A percentile compares a stretch with the other conserved stretches of the same genome.
These are phyloP conservation scores for Karalla daura DNA, from an alignment of 2,797 vertebrate genomes.

Conservation along the genomic window DNA sequence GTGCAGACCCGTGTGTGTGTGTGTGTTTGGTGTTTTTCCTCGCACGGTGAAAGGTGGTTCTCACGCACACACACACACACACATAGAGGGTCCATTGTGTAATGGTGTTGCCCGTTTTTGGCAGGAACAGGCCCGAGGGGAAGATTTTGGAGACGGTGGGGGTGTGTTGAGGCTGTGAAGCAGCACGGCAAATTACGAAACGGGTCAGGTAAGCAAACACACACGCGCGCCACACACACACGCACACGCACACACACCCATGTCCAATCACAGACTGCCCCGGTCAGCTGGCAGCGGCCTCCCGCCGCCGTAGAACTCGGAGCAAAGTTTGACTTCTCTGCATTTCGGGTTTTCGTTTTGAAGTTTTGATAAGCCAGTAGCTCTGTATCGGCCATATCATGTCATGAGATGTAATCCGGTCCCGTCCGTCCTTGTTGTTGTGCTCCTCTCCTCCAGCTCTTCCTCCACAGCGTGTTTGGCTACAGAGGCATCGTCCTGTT, in stretches of 20 bases:
- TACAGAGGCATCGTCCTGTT: conserved; percentile 97
- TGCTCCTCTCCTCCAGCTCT: conserved; percentile 86
- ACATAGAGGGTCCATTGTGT: conserved; percentile 39
- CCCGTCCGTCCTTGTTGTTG: conserved; percentile 33
- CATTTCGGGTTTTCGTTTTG: conserved; percentile 3
- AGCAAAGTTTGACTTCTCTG: neutral
- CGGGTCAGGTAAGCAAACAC: conserved; percentile 89
- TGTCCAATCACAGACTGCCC: neutral
- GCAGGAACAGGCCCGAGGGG: conserved; percentile 93
- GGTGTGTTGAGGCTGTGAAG: conserved; percentile 94
- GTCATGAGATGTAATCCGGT: conserved; percentile 24
- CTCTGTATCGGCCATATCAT: no score
- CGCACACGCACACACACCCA: neutral
- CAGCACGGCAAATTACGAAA: conserved; percentile 98
- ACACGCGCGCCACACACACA: neutral
- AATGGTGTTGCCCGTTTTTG: conserved; percentile 65
- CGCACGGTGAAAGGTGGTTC: neutral
- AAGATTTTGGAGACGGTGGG: conserved; percentile 97
- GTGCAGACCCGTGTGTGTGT: neutral
- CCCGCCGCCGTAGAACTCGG: neutral
- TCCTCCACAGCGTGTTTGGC: conserved; percentile 97
- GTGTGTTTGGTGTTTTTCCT: neutral
- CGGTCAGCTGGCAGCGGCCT: neutral
- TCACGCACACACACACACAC: neutral
- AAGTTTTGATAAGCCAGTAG: conserved; percentile 5